Base-by-base conservation (phyloP, 2,888 invertebrate species). In the Hirtodrosophila trivittata region DNA sequence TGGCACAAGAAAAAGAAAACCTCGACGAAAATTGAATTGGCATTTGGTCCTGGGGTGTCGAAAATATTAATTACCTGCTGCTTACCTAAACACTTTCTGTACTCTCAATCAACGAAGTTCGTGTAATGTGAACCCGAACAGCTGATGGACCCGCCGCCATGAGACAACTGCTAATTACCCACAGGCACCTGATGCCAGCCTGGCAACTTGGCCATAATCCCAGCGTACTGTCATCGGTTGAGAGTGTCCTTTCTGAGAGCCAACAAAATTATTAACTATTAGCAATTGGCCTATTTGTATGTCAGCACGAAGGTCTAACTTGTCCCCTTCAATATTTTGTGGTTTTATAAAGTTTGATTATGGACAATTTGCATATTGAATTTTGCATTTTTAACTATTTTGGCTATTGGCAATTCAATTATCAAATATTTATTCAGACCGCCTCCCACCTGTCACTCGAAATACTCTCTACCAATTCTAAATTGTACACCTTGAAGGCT, bases 41-140 rank as follows among this genome's bases (percentile, higher is more conserved):
- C 21, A 25, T 9, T 18, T 5, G 32, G 38, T 21, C 16, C 16
- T n/a, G n/a, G n/a, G 52, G n/a, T 60, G 60, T 47, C 60, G 10
- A 57, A 54, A 81, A 77, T 76, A 76, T 76, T 78, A 76, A 76
- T 76, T 76, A 76, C 75, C 47, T 3, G 69, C 47, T 66, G 69
- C 64, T 69, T 69, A 69, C 38, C 69, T 56, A 60, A 72, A 57
- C 59, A 66, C 54, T 56, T 54, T 47, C 9, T 12, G 4, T 21
- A 3, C 55, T 50, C 49, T 49, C 52, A 63, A 63, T 52, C 2
- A 21, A 21, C 2, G 5, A 3, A 21, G 5, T 21, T 21, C 18
- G 5, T 21, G 83, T 74, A 82, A 82, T 74, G 63, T 49, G 66
- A 81, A 57, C 56, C 57, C 30, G 43, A 28, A 16, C 75, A 70